Conservation (phyloP, 2,888 invertebrate genomes). For the Copidosoma aretas region DNA sequence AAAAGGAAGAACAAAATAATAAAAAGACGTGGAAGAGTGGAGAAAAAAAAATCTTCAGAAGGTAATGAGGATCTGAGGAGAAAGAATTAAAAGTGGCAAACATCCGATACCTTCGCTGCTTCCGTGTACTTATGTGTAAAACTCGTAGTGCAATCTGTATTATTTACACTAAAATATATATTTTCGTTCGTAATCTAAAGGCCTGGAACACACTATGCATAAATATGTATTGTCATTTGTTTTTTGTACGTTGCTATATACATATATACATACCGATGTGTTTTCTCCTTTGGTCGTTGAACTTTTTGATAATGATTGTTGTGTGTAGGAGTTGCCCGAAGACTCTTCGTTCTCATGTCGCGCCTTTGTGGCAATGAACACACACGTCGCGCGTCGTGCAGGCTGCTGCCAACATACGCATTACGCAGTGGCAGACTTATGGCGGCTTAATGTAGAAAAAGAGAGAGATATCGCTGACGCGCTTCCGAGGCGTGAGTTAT, state of each 20-base stretch:
- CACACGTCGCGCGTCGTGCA: conserved; percentile 1
- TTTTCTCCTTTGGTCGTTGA: conserved; percentile 15
- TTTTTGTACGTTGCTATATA: conserved; percentile 25
- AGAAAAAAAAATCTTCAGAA: neutral
- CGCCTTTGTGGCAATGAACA: conserved; percentile 13
- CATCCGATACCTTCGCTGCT: conserved; percentile 4
- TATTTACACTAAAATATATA: neutral
- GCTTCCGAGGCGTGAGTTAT: conserved; percentile 7
- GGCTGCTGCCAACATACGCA: too few relatives aligned
- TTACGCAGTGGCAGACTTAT: neutral
- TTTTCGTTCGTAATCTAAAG: conserved; percentile 19
- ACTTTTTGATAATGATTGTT: conserved; percentile 33
- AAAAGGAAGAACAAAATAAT: neutral
- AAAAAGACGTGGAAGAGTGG: conserved; percentile 3
- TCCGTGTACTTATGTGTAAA: conserved; percentile 5
- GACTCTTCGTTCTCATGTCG: conserved; percentile 13
- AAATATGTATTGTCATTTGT: conserved; percentile 9
- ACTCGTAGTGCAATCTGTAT: conserved; percentile 24
- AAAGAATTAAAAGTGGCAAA: too few relatives aligned
- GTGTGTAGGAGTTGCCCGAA: conserved; percentile 26
- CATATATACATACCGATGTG: conserved; percentile 15
- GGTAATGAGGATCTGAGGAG: too few relatives aligned
- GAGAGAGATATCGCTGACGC: conserved; percentile 7
- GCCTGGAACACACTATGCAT: conserved; percentile 22
- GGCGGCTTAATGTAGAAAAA: conserved; percentile 8